Conservation (phyloP, 2,797 vertebrate species). For the Pangasius krempfi region DNA sequence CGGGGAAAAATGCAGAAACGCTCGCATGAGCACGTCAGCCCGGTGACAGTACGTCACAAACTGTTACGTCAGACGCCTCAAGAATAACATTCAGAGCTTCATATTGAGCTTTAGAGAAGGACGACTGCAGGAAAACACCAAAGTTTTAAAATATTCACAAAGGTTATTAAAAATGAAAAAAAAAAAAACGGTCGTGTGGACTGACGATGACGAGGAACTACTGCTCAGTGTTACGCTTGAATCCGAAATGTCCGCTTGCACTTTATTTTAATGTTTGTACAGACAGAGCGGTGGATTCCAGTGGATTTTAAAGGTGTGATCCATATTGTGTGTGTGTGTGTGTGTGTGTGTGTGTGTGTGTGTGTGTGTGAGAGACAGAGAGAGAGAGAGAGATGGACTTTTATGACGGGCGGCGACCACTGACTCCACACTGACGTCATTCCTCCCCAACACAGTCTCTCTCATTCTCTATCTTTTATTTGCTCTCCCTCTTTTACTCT, state of each 20-base stretch:
- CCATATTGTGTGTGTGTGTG: not conserved
- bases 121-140: not conserved
- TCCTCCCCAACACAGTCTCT: slow-evolving; percentile 35
- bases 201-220: not conserved
- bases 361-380: not conserved
- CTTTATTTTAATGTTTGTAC: not conserved
- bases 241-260: not conserved
- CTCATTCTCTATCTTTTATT: not conserved
- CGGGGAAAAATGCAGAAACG: too few relatives aligned
- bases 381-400: not conserved
- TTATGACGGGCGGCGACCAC: not conserved
- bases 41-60: not conserved
- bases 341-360: not conserved
- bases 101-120: not conserved
- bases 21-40: not conserved
- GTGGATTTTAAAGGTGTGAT: not conserved
- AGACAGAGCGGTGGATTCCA: not conserved
- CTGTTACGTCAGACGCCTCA: not conserved
- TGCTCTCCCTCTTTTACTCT: not conserved
- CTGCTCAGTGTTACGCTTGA: not conserved
- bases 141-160: not conserved
- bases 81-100: not conserved
- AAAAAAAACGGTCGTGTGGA: not conserved
- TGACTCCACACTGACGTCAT: not conserved
- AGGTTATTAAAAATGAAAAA: not conserved